Conservation (phyloP, 2,113 vertebrate genomes). For the Axis porcinus region DNA sequence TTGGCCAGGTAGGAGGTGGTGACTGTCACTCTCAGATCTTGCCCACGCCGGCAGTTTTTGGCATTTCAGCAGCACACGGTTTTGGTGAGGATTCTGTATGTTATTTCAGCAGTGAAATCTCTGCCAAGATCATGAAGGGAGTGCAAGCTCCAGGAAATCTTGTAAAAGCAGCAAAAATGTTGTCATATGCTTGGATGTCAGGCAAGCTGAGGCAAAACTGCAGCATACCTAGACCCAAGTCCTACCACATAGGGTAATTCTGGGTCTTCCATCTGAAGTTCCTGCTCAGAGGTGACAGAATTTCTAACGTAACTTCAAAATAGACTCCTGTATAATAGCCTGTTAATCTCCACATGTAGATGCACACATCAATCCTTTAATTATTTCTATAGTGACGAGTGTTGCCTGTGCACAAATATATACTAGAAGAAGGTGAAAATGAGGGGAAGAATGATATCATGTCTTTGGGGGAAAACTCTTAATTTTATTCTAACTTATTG, state of each 20-base stretch:
- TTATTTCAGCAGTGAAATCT: slow-evolving; percentile 66
- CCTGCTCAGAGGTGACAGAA: not conserved
- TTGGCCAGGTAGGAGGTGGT: slow-evolving; percentile 67
- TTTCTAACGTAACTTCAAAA: not conserved
- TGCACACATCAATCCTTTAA: not conserved
- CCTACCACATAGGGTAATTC: not conserved
- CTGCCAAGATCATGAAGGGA: slow-evolving; percentile 68
- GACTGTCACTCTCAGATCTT: slow-evolving; percentile 42
- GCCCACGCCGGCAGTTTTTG: slow-evolving; percentile 56
- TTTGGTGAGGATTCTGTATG: slow-evolving; percentile 65
- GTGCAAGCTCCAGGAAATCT: slow-evolving; percentile 72
- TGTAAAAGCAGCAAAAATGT: slow-evolving; percentile 71
- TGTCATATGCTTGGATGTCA: slow-evolving; percentile 66
- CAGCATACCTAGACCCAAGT: slow-evolving; percentile 7
- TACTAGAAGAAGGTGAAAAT: not conserved
- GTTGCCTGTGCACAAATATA: not conserved
- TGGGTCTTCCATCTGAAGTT: not conserved
- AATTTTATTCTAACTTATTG: slow-evolving; percentile 27
- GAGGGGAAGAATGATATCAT: not conserved
- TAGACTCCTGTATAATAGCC: not conserved
- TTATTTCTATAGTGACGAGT: not conserved
- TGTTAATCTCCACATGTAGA: not conserved
- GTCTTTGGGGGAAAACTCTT: not conserved
- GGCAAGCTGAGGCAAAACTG: slow-evolving; percentile 51
- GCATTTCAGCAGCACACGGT: slow-evolving; percentile 57